A percentile compares a stretch with the other conserved stretches of the same genome.
phyloP scores from a whole-genome alignment of 2,888 invertebrate genomes.

The Drosophila buzzatii region DNA sequence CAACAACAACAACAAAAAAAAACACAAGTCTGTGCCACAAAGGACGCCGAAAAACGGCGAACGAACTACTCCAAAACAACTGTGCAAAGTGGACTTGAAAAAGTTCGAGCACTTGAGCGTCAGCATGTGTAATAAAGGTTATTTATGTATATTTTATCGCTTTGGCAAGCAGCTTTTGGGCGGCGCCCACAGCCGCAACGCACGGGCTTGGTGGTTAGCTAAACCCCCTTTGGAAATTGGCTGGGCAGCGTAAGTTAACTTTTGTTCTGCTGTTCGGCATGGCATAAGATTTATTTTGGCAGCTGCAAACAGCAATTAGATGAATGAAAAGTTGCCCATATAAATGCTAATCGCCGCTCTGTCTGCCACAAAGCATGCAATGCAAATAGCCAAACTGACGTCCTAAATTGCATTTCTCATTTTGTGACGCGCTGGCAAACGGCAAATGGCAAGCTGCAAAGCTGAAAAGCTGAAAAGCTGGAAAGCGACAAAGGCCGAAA shows the following conservation, averaged over 20 bases:
- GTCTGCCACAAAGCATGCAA: slow-evolving; percentile 42
- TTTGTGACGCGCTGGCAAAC: slow-evolving; percentile 3
- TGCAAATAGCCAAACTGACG: slow-evolving; percentile 23
- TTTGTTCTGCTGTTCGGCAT: slow-evolving; percentile 43
- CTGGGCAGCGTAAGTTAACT: slow-evolving; percentile 54
- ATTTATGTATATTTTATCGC: slow-evolving; percentile 78
- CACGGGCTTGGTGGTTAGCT: not conserved
- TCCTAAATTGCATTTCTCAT: slow-evolving; percentile 56
- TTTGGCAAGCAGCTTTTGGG: slow-evolving; percentile 32
- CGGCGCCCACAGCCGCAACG: slow-evolving; percentile 1
- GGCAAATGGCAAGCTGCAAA: not conserved
- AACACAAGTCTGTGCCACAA: slow-evolving; percentile 21
- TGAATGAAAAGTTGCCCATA: slow-evolving; percentile 71
- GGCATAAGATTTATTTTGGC: slow-evolving; percentile 70
- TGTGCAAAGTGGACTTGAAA: slow-evolving; percentile 78
- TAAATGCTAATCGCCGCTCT: slow-evolving; percentile 65
- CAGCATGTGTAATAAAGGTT: slow-evolving; percentile 79
- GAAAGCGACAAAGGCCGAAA: slow-evolving; percentile 29
- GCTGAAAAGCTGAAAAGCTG: no score
- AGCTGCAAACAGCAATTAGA: slow-evolving; percentile 68
- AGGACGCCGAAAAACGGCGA: slow-evolving; percentile 52
- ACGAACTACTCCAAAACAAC: slow-evolving; percentile 74
- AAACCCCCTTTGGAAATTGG: slow-evolving; percentile 42
- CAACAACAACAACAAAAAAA: not conserved
- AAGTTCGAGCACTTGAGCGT: slow-evolving; percentile 76